Conservation (phyloP, 2,113 vertebrate species). For the Cyprinodon brontotheroides region DNA sequence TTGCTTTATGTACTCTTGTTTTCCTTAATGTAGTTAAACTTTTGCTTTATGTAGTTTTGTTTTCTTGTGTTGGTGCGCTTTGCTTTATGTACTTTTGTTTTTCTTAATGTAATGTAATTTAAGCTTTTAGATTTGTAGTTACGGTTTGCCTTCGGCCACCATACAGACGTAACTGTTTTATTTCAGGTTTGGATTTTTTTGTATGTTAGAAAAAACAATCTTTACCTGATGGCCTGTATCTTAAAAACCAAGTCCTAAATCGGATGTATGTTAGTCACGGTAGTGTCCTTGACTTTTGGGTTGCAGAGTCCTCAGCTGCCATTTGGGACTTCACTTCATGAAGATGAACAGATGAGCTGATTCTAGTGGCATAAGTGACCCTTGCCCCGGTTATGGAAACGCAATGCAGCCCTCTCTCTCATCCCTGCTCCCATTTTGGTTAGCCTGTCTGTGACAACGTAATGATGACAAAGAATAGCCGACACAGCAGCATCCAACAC, state of each 20-base stretch:
- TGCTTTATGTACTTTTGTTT: no score
- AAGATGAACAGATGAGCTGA: slow-evolving; percentile 77
- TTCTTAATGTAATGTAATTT: no score
- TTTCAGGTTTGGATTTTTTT: slow-evolving; percentile 28
- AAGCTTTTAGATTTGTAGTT: no score
- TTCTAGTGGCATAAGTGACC: slow-evolving; percentile 58
- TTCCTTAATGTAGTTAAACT: no score
- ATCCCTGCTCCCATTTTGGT: slow-evolving; percentile 45
- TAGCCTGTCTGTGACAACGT: slow-evolving; percentile 70
- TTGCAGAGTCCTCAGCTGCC: slow-evolving; percentile 48
- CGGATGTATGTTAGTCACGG: slow-evolving; percentile 16
- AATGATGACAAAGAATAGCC: slow-evolving; percentile 79
- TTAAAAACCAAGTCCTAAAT: slow-evolving; percentile 24
- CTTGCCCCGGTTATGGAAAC: slow-evolving; percentile 41
- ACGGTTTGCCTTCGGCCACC: no score
- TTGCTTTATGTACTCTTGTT: no score
- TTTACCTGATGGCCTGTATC: slow-evolving; percentile 17
- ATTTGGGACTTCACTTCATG: slow-evolving; percentile 62
- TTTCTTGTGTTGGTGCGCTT: no score
- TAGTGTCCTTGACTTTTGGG: slow-evolving; percentile 44
- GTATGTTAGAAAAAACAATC: slow-evolving; percentile 32
- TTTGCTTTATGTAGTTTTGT: no score
- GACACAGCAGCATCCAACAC: slow-evolving; percentile 62
- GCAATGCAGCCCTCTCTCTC: slow-evolving; percentile 32
- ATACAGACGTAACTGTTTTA: slow-evolving; percentile 20